A percentile compares a stretch with the other conserved stretches of the same genome.
phyloP scores from a whole-genome alignment of 2,888 invertebrate species.

The Habroteleia sp. region DNA sequence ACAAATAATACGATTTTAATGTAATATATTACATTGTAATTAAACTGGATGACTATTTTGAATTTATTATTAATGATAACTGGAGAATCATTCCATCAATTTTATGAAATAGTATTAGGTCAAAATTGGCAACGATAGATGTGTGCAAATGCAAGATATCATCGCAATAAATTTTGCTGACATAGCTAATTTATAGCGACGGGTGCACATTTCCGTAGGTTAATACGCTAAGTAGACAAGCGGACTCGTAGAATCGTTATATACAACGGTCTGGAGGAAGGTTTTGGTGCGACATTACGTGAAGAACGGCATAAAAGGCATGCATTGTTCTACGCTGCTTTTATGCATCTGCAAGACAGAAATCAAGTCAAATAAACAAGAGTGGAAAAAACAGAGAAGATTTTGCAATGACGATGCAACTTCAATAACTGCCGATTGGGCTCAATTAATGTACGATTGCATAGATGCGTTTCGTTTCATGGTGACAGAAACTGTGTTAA shows the following conservation, averaged over 20 bases:
- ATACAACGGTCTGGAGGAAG: conserved; percentile 3
- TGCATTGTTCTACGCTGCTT: background rate
- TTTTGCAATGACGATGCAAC: conserved; percentile 28
- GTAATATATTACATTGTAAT: too few relatives aligned
- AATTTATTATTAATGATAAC: too few relatives aligned
- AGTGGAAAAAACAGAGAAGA: background rate
- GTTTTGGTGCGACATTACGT: background rate
- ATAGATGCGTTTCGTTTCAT: conserved; percentile 63
- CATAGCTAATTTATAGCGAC: conserved; percentile 8
- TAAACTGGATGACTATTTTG: too few relatives aligned
- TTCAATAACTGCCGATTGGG: conserved; percentile 63
- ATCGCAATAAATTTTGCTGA: too few relatives aligned
- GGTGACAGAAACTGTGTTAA: conserved; percentile 68
- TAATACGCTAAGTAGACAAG: conserved; percentile 23
- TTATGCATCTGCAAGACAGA: background rate
- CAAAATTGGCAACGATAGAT: too few relatives aligned
- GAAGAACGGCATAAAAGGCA: background rate
- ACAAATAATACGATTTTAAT: too few relatives aligned
- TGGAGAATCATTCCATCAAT: too few relatives aligned
- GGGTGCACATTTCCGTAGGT: conserved; percentile 17
- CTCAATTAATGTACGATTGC: conserved; percentile 65
- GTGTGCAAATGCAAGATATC: too few relatives aligned
- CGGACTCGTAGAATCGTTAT: conserved; percentile 10
- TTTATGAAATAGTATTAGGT: too few relatives aligned
- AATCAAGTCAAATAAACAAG: background rate